Conservation (phyloP, 2,113 vertebrate genomes). For the Penelope pileata region DNA sequence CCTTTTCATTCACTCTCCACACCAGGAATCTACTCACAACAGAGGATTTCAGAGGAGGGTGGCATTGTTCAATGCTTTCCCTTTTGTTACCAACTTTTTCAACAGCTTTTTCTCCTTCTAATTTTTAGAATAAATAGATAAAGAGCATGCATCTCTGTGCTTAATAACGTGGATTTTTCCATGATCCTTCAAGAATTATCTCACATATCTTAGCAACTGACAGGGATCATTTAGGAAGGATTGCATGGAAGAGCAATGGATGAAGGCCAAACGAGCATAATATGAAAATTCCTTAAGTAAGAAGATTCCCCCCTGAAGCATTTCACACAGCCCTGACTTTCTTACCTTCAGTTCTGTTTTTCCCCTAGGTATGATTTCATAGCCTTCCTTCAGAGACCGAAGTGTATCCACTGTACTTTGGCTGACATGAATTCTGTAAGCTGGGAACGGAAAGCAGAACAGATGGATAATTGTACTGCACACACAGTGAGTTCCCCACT, state of each 20-base stretch:
- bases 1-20: background rate
- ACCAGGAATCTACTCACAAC: background rate
- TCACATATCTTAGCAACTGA: background rate
- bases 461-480: background rate
- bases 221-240: background rate
- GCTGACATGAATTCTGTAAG: conserved; percentile 93
- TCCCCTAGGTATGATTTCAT: conserved; percentile 87
- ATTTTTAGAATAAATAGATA: background rate
- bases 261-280: background rate
- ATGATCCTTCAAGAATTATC: background rate
- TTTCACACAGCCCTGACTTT: background rate
- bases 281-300: background rate
- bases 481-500: accelerated
- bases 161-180: background rate
- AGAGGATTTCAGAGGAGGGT: background rate
- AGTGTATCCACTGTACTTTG: conserved; percentile 88
- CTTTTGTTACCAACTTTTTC: background rate
- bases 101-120: background rate
- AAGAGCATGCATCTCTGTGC: background rate
- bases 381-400: conserved; percentile 84
- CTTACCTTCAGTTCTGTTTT: conserved; percentile 92
- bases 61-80: background rate
- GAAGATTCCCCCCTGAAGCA: background rate
- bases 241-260: background rate
- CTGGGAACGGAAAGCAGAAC: conserved; percentile 70